These are phyloP conservation scores for Drosophila trapezifrons DNA, from an alignment of 1,140 invertebrate species.

Conservation along the genomic window DNA sequence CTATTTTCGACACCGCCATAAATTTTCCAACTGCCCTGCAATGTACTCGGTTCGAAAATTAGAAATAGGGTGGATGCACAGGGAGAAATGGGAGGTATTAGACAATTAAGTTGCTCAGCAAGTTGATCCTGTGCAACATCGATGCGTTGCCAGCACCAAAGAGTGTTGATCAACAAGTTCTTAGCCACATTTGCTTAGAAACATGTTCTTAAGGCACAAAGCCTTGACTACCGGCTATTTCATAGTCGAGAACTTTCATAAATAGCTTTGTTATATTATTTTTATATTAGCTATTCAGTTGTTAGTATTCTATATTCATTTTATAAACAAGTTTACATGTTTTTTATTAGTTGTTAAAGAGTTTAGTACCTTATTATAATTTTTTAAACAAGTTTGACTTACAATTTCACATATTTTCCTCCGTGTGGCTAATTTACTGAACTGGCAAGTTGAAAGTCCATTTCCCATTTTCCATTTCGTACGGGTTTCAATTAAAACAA, in stretches of 20 bases:
- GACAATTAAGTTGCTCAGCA: not conserved
- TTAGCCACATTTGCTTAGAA: too few relatives aligned
- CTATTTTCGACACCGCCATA: constrained; percentile 82
- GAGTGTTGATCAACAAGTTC: too few relatives aligned
- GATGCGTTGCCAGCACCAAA: too few relatives aligned
- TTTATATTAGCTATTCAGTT: too few relatives aligned
- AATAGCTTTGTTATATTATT: too few relatives aligned
- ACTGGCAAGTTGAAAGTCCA: constrained; percentile 62
- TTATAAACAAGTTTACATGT: too few relatives aligned
- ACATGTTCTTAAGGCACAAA: too few relatives aligned
- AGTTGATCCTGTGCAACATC: too few relatives aligned
- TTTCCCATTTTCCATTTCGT: constrained; percentile 71
- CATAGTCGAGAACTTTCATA: too few relatives aligned
- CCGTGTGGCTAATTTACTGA: constrained; percentile 62
- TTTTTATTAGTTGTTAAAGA: not conserved
- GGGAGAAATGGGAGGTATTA: not conserved
- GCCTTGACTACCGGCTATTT: too few relatives aligned
- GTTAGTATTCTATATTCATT: too few relatives aligned
- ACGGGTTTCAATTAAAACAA: constrained; percentile 77
- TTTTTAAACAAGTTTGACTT: too few relatives aligned
- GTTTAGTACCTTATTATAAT: not conserved
- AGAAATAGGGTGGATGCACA: constrained; percentile 53
- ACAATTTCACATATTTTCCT: not conserved
- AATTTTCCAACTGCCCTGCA: constrained; percentile 76
- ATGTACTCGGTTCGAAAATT: constrained; percentile 59